Evolutionary conservation across 1,140 invertebrate genomes (phyloP).

Genomic region (Zaprionus inermis): DNA sequence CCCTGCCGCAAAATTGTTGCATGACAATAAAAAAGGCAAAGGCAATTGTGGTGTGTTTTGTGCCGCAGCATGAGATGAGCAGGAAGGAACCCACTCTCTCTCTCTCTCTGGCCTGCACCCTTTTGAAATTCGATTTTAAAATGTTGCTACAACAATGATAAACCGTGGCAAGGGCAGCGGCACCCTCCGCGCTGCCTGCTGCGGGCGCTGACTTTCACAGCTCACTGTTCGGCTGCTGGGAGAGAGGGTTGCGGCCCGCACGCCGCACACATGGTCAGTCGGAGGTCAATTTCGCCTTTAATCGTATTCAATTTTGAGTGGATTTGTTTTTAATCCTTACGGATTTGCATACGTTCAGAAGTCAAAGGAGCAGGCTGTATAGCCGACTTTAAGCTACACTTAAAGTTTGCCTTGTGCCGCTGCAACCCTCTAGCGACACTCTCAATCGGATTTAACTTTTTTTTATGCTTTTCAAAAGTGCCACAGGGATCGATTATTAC

Average conservation of each 20-base stretch:
- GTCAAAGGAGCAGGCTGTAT: conserved; percentile 51
- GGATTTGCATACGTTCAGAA: conserved; percentile 48
- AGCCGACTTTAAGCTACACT: conserved; percentile 25
- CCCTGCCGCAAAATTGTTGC: conserved; percentile 51
- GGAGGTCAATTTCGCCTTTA: conserved; percentile 78
- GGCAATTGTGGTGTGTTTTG: conserved; percentile 14
- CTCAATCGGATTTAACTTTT: conserved; percentile 63
- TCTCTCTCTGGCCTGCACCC: conserved; percentile 4
- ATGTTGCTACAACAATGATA: conserved; percentile 54
- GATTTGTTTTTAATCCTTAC: conserved; percentile 76
- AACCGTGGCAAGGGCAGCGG: background rate
- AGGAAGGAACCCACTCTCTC: background rate
- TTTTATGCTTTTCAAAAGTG: conserved; percentile 46
- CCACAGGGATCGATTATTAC: conserved; percentile 84
- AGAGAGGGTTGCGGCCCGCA: conserved; percentile 28
- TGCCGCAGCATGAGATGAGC: conserved; percentile 23
- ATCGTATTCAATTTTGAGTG: conserved; percentile 81
- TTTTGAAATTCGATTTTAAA: conserved; percentile 76
- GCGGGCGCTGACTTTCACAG: conserved; percentile 66
- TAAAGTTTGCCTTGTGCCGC: conserved; percentile 10
- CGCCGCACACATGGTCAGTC: conserved; percentile 75
- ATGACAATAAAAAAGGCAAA: conserved; percentile 50
- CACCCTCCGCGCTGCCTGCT: background rate
- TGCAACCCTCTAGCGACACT: conserved; percentile 36
- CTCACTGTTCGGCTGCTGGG: conserved; percentile 39